Evolutionary conservation across 2,888 invertebrate species (phyloP).

Genomic region (Drosophila kambysellisi): DNA sequence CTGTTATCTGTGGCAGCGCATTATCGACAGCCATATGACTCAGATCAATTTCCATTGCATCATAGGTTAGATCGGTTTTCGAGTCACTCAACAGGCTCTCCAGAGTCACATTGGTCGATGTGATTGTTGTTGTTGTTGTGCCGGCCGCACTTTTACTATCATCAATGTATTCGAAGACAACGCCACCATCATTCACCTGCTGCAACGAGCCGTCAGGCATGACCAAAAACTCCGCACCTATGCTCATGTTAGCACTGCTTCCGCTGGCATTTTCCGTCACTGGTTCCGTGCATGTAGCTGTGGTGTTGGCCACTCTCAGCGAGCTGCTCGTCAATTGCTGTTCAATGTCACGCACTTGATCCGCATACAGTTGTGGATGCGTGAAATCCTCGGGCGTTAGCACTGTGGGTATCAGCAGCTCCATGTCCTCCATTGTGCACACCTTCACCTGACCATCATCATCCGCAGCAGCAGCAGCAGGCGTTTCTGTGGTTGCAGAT

Average conservation of each 20-base stretch:
- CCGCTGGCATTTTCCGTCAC: constrained; percentile 4
- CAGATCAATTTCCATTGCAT: constrained; percentile 73
- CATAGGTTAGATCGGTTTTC: constrained; percentile 17
- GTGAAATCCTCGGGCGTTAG: constrained; percentile 64
- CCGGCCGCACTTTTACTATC: constrained; percentile 41
- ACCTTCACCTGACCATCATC: constrained; percentile 52
- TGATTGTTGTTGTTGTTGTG: background rate
- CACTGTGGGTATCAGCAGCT: constrained; percentile 70
- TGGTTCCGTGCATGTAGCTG: background rate
- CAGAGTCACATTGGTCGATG: constrained; percentile 43
- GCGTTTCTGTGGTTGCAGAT: background rate
- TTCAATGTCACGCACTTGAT: constrained; percentile 59
- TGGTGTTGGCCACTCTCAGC: background rate
- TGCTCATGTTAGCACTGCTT: constrained; percentile 55
- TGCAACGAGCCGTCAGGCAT: constrained; percentile 80
- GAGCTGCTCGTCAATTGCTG: constrained; percentile 45
- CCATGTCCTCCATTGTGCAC: constrained; percentile 70
- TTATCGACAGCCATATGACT: constrained; percentile 67
- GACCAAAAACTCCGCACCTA: constrained; percentile 79
- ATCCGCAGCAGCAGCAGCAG: background rate
- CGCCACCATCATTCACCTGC: constrained; percentile 72
- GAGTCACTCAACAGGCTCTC: constrained; percentile 50
- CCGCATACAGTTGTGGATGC: constrained; percentile 47
- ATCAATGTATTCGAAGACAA: constrained; percentile 82
- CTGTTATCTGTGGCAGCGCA: constrained; percentile 39